Conservation (phyloP, 2,797 vertebrate species). For the Phataginus tetradactyla region DNA sequence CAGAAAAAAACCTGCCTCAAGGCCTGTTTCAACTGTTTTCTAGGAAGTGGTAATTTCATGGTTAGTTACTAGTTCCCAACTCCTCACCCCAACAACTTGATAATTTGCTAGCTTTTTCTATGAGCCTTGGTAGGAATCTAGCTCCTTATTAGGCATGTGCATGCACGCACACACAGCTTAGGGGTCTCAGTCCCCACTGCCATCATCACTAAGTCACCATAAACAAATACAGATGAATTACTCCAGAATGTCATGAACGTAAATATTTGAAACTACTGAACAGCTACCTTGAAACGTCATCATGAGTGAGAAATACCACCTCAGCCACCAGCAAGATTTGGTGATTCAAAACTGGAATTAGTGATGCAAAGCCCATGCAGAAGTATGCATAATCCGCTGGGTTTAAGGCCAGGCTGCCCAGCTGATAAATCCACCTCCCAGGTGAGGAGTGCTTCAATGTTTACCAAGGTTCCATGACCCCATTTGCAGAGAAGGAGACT, state of each 20-base stretch:
- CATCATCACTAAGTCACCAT: not conserved
- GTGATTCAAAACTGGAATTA: not conserved
- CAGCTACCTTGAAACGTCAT: not conserved
- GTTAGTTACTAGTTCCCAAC: not conserved
- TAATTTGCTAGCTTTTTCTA: not conserved
- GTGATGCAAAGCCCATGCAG: not conserved
- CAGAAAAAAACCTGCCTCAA: constrained; percentile 27
- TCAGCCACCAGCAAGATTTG: not conserved
- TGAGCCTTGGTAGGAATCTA: not conserved
- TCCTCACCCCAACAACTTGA: too few relatives aligned
- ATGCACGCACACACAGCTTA: not conserved
- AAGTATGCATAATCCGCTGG: not conserved
- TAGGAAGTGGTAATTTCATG: constrained; percentile 25
- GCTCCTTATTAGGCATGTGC: not conserved
- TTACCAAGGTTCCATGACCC: not conserved
- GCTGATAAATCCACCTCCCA: not conserved
- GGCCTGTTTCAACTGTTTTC: not conserved
- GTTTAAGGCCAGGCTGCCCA: not conserved
- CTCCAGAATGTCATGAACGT: not conserved
- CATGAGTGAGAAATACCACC: not conserved
- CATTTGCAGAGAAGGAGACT: not conserved
- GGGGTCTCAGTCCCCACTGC: not conserved
- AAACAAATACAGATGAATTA: constrained; percentile 4
- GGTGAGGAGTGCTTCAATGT: not conserved
- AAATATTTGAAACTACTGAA: not conserved